Percentiles rank a stretch among this genome's conserved stretches.
Conservation (phyloP, 1,140 invertebrate genomes). For the Trachelipus rathkii region DNA sequence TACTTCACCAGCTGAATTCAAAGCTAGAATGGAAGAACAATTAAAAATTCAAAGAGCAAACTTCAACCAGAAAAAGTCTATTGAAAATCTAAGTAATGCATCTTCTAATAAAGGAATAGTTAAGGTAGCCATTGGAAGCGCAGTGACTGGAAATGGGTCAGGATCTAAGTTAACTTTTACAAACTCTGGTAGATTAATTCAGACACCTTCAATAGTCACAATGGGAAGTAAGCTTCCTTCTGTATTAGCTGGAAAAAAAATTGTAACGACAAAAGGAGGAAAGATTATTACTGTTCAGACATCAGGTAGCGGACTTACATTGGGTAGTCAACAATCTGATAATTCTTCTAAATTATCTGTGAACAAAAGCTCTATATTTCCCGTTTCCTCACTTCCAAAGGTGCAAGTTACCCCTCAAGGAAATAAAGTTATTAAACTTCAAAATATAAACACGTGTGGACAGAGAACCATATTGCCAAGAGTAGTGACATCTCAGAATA, state of each 20-base stretch:
- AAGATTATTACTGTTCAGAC: conserved; percentile 42
- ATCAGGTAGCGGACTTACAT: not conserved
- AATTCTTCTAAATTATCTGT: conserved; percentile 28
- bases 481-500: not conserved
- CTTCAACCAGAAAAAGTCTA: conserved; percentile 37
- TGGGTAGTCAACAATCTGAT: not conserved
- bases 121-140: conserved; percentile 20
- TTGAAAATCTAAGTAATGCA: conserved; percentile 21
- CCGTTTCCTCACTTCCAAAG: conserved; percentile 34
- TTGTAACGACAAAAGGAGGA: conserved; percentile 40
- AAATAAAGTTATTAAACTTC: conserved; percentile 41
- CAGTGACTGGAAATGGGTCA: not conserved
- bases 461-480: conserved; percentile 36
- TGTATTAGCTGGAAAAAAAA: conserved; percentile 39
- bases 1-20: conserved; percentile 31
- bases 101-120: conserved; percentile 30
- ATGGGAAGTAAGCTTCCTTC: conserved; percentile 30
- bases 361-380: conserved; percentile 37
- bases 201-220: conserved; percentile 36
- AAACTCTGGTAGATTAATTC: conserved; percentile 29
- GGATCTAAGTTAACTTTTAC: conserved; percentile 13
- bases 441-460: conserved; percentile 25
- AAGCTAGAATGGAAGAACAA: conserved; percentile 40
- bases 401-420: conserved; percentile 35
- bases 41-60: conserved; percentile 42